These are phyloP conservation scores for Scalopus aquaticus DNA, from an alignment of 2,113 vertebrate species.

Conservation along the genomic window DNA sequence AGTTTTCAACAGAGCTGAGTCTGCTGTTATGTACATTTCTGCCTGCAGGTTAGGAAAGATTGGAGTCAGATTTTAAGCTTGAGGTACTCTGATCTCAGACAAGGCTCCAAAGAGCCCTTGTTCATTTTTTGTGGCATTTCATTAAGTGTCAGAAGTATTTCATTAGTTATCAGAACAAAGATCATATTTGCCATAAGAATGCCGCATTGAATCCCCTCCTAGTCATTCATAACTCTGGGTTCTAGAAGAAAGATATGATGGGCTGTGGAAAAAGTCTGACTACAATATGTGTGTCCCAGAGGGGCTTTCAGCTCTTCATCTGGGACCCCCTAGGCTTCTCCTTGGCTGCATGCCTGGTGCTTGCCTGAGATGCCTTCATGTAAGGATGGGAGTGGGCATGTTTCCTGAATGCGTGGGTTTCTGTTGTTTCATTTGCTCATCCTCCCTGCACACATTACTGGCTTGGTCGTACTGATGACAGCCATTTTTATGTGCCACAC, in stretches of 20 bases:
- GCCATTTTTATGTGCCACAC: neutral
- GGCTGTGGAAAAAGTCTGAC: slow-evolving; percentile 32
- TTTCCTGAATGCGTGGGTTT: neutral
- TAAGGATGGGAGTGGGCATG: neutral
- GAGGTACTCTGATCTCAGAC: slow-evolving; percentile 69
- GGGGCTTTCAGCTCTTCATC: neutral
- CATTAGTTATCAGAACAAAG: slow-evolving; percentile 75
- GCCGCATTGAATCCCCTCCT: slow-evolving; percentile 56
- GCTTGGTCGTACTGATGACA: neutral
- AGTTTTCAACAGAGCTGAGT: neutral
- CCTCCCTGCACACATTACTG: neutral
- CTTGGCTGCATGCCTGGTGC: neutral
- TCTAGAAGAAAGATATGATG: neutral
- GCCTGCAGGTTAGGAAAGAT: slow-evolving; percentile 71
- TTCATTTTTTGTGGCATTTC: slow-evolving; percentile 72
- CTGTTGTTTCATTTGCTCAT: neutral
- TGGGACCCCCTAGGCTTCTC: neutral
- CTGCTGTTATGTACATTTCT: slow-evolving; percentile 36
- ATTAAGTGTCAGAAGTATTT: slow-evolving; percentile 78
- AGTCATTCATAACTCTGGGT: slow-evolving; percentile 49
- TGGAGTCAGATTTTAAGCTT: slow-evolving; percentile 73
- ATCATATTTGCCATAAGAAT: slow-evolving; percentile 65
- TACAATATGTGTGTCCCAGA: slow-evolving; percentile 16
- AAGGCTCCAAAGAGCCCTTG: slow-evolving; percentile 68
- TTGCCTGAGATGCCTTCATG: neutral